Evolutionary conservation across 2,113 vertebrate species (phyloP).

Genomic region (Alces alces): DNA sequence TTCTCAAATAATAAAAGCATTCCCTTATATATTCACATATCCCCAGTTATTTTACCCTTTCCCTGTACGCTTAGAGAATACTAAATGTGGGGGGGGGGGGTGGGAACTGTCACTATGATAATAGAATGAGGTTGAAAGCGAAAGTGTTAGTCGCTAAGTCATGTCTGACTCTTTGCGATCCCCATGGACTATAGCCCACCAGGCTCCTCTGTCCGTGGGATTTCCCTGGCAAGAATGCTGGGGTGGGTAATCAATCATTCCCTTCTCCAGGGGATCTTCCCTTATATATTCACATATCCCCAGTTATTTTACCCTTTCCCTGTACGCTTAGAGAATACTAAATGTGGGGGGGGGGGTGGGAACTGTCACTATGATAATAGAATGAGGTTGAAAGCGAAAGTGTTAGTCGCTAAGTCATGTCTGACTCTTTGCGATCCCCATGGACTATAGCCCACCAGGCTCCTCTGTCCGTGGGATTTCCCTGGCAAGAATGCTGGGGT

Average conservation of each 20-base stretch:
- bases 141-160: background rate
- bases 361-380: background rate
- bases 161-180: background rate
- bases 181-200: background rate
- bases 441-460: background rate
- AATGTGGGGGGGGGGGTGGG: background rate
- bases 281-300: background rate
- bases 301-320: background rate
- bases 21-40: background rate
- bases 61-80: background rate
- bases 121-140: background rate
- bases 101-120: background rate
- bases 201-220: background rate
- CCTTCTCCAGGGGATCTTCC: no score
- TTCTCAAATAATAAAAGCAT: slow-evolving; percentile 5
- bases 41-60: background rate
- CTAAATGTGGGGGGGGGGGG: background rate
- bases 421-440: background rate
- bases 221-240: background rate
- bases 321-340: background rate
- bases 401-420: background rate
- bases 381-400: background rate
- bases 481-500: background rate
- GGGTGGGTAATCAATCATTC: no score
- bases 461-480: background rate